phyloP scores from a whole-genome alignment of 2,888 invertebrate genomes.

The Camptogramma bilineatum region DNA sequence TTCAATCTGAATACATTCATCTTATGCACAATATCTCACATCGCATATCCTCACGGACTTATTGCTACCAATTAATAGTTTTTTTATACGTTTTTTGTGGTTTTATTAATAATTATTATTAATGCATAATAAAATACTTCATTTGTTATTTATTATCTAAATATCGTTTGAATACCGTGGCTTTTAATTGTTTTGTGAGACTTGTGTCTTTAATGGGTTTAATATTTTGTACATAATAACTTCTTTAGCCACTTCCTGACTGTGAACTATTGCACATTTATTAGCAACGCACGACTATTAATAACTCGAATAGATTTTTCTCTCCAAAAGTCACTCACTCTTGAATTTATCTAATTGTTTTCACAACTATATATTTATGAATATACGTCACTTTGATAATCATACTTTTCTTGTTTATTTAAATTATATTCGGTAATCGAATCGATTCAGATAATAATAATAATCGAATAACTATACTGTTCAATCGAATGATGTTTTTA shows the following conservation, averaged over 20 bases:
- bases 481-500: not conserved
- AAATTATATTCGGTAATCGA: not conserved
- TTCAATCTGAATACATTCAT: constrained; percentile 32
- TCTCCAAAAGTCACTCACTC: not conserved
- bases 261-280: constrained; percentile 20
- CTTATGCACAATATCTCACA: constrained; percentile 43
- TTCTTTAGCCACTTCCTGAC: constrained; percentile 7
- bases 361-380: not conserved
- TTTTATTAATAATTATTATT: constrained; percentile 53
- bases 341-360: not conserved
- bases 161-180: constrained; percentile 42
- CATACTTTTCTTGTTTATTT: not conserved
- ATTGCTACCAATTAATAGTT: constrained; percentile 50
- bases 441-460: no score
- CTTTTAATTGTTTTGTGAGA: constrained; percentile 14
- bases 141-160: constrained; percentile 21
- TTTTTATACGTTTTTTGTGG: constrained; percentile 54
- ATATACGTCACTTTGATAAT: not conserved
- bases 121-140: constrained; percentile 55
- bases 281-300: constrained; percentile 3
- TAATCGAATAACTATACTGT: not conserved
- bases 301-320: not conserved
- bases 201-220: constrained; percentile 8
- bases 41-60: constrained; percentile 55
- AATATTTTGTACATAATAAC: constrained; percentile 26